phyloP scores from a whole-genome alignment of 2,888 invertebrate genomes.

The Harpalus rubripes region DNA sequence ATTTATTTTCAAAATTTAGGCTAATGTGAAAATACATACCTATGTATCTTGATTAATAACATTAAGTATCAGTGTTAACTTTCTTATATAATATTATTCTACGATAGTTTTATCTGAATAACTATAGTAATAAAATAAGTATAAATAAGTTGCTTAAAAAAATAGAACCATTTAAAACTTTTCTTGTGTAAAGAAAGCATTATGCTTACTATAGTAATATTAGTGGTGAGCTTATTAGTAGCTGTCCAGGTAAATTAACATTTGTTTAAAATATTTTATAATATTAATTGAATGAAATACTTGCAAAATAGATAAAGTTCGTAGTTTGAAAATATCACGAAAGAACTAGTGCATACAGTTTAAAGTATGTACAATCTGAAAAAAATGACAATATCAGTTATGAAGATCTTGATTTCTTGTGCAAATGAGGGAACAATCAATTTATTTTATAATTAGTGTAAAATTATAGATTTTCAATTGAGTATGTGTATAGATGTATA shows the following conservation, averaged over 20 bases:
- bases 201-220: background rate
- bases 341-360: no score
- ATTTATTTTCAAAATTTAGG: slow-evolving; percentile 20
- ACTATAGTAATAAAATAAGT: slow-evolving; percentile 27
- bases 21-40: slow-evolving; percentile 17
- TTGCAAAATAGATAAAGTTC: no score
- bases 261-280: no score
- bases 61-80: slow-evolving; percentile 36
- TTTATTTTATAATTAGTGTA: no score
- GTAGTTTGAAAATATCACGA: background rate
- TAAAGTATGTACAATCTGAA: no score
- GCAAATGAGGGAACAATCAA: no score
- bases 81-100: slow-evolving; percentile 34
- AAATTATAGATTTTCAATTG: no score
- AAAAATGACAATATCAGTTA: no score
- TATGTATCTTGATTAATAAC: slow-evolving; percentile 3
- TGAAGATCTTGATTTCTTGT: no score
- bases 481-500: no score
- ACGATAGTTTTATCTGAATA: slow-evolving; percentile 26
- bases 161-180: slow-evolving; percentile 6
- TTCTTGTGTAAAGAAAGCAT: slow-evolving; percentile 11
- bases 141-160: slow-evolving; percentile 33
- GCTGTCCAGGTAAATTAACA: background rate
- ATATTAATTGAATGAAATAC: no score
- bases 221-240: background rate